Evolutionary conservation across 2,797 vertebrate genomes (phyloP), one percentile per base, ranked within the genome.

Genomic region (Pachyuromys duprasi): DNA sequence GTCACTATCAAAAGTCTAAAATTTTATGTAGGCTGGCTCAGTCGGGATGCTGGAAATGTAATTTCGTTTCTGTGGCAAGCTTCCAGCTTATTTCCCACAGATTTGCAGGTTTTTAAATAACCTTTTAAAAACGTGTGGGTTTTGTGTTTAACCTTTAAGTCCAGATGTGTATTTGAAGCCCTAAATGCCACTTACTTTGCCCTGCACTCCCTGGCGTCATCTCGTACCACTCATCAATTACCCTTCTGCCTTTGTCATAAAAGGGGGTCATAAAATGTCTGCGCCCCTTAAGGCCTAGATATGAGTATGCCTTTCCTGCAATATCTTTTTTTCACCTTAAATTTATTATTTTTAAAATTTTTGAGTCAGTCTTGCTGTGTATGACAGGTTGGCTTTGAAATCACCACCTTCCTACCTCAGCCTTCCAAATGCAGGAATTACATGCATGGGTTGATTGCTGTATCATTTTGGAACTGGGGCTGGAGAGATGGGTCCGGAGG

Each of bases 51-150:
- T 70, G 57, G 82, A 62, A 67, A 53, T 86, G 76, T 87, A 82
- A 69, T 94, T 96, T 83, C 18, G 42, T 39, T 93, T 92, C 36
- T 94, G 84, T 36, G 55, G 31, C 62, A 82, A 89, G 80, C 62
- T 90, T 84, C 62, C 26, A 45, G 49, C 90, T 89, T 12, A 72
- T 83, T 94, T 91, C 17, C 60, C 39, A 62, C 7, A 69, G 42
- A 84, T n/a, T 28, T 75, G 60, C 36, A 39, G 31, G 7, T 86
- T 92, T 82, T 79, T 13, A 88, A 96, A 81, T 49, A 24, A 84
- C 7, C 45, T 53, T 65, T 81, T 62, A 90, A 88, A 88, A 18
- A 90, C 80, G 83, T 33, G 65, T 36, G 22, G 84, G 80, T 8
- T 93, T 90, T 31, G 45, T 11, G 14, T 88, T 87, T 79, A 86